Percentiles rank a stretch among this genome's conserved stretches.
These are phyloP conservation scores for Beris morrisii DNA, from an alignment of 2,888 invertebrate species.

Conservation along the genomic window DNA sequence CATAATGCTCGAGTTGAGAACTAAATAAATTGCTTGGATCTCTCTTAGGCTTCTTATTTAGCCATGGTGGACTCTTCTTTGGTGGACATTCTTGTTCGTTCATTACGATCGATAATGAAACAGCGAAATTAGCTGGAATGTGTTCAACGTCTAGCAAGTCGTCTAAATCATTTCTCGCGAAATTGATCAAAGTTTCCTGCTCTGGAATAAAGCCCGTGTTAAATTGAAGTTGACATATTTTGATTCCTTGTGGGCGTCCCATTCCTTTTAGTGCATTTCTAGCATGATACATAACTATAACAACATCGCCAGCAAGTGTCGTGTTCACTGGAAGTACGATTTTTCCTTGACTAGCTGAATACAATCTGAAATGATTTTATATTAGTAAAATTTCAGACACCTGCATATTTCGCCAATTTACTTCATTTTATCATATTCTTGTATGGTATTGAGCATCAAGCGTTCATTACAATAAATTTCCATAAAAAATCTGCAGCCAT, in stretches of 20 bases:
- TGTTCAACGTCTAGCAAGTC: slow-evolving; percentile 74
- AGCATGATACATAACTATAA: slow-evolving; percentile 79
- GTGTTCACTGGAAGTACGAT: slow-evolving; percentile 71
- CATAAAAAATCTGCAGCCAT: slow-evolving; percentile 91
- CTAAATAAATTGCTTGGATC: slow-evolving; percentile 66
- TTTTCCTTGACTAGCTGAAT: slow-evolving; percentile 54
- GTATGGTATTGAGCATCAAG: slow-evolving; percentile 76
- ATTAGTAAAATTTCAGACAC: background rate
- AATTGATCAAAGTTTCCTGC: slow-evolving; percentile 74
- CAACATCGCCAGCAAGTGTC: slow-evolving; percentile 83
- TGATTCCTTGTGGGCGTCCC: slow-evolving; percentile 78
- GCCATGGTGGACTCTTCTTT: slow-evolving; percentile 73
- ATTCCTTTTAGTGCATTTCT: slow-evolving; percentile 80
- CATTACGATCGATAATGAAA: slow-evolving; percentile 71
- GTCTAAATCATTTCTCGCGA: slow-evolving; percentile 76
- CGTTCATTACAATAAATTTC: slow-evolving; percentile 90
- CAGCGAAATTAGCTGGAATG: slow-evolving; percentile 70
- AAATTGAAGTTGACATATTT: slow-evolving; percentile 84
- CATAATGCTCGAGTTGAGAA: slow-evolving; percentile 77
- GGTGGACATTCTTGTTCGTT: slow-evolving; percentile 70
- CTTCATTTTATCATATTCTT: slow-evolving; percentile 89
- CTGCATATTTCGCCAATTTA: slow-evolving; percentile 46
- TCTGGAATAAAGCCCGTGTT: slow-evolving; percentile 84
- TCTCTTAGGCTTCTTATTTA: slow-evolving; percentile 65
- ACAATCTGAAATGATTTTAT: slow-evolving; percentile 44